Conservation (phyloP, 1,140 invertebrate genomes). For the Aphelinus certus region DNA sequence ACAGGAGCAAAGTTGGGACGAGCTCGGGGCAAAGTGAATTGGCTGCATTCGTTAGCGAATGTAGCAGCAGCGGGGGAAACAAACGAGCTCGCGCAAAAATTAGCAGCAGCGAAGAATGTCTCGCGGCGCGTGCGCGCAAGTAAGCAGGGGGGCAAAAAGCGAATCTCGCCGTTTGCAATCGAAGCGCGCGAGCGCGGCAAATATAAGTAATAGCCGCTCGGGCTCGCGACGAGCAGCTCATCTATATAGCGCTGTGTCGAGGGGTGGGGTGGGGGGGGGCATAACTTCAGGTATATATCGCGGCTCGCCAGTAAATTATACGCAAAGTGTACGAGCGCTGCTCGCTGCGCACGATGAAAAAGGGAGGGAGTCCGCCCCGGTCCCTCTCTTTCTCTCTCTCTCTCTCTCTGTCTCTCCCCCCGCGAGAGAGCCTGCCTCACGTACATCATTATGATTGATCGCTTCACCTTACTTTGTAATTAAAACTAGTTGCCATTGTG, state of each 20-base stretch:
- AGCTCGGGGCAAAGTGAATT: not conserved
- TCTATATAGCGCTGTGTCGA: not conserved
- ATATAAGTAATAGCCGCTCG: too few species aligned
- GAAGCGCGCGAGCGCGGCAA: too few species aligned
- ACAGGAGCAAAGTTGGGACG: not conserved
- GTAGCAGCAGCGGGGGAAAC: too few species aligned
- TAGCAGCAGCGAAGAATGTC: too few species aligned
- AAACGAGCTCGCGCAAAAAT: too few species aligned
- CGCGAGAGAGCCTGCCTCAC: conserved; percentile 54
- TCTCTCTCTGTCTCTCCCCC: not conserved
- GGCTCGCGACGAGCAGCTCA: too few species aligned
- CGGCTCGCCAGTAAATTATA: conserved; percentile 66
- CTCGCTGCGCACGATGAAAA: conserved; percentile 40
- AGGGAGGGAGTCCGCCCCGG: too few species aligned
- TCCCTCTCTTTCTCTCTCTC: conserved; percentile 7
- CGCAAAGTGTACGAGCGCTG: conserved; percentile 65
- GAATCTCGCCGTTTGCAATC: not conserved
- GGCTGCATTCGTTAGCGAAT: not conserved
- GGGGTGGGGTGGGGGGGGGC: conserved; percentile 36
- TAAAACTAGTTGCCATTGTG: conserved; percentile 68
- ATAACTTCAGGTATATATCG: conserved; percentile 64
- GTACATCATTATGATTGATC: conserved; percentile 69
- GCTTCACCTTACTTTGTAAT: conserved; percentile 68
- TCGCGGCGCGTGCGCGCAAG: not conserved
- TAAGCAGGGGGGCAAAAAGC: conserved; percentile 40